Evolutionary conservation across 1,140 invertebrate species (phyloP).

Genomic region (Chymomyza costata): DNA sequence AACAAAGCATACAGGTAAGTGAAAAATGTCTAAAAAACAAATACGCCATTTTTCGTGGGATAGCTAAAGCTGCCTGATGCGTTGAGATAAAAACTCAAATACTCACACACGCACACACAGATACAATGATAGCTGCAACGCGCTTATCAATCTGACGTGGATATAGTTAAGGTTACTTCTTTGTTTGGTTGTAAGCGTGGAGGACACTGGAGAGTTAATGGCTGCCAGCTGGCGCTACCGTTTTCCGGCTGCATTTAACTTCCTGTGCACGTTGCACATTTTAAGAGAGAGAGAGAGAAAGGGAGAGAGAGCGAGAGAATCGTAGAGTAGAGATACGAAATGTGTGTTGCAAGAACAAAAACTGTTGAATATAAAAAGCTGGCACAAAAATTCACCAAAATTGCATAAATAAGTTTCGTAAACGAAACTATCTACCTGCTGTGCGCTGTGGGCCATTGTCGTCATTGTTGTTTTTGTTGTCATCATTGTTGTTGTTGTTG

Average conservation of each 20-base stretch:
- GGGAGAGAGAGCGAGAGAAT: no score
- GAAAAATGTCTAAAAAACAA: conserved; percentile 6
- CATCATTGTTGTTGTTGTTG: conserved; percentile 5
- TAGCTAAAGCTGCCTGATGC: conserved; percentile 52
- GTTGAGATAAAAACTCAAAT: conserved; percentile 54
- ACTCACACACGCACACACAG: conserved; percentile 52
- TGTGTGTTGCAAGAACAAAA: conserved; percentile 15
- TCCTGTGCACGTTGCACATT: conserved; percentile 27
- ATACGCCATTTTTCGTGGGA: conserved; percentile 50
- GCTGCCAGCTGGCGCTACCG: not conserved
- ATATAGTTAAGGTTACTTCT: no score
- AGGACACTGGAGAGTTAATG: no score
- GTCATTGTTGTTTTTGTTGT: conserved; percentile 1
- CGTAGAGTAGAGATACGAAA: no score
- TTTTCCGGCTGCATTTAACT: conserved; percentile 28
- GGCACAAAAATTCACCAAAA: conserved; percentile 22
- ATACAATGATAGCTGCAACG: conserved; percentile 35
- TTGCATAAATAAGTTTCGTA: conserved; percentile 54
- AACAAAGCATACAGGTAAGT: conserved; percentile 49
- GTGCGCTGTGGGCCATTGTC: not conserved
- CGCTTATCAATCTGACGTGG: conserved; percentile 50
- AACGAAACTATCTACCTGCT: conserved; percentile 7
- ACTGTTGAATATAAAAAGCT: conserved; percentile 16
- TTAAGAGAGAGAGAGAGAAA: no score
- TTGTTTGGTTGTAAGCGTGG: no score